Evolutionary conservation across 2,797 vertebrate species (phyloP).

Genomic region (Esox lucius): DNA sequence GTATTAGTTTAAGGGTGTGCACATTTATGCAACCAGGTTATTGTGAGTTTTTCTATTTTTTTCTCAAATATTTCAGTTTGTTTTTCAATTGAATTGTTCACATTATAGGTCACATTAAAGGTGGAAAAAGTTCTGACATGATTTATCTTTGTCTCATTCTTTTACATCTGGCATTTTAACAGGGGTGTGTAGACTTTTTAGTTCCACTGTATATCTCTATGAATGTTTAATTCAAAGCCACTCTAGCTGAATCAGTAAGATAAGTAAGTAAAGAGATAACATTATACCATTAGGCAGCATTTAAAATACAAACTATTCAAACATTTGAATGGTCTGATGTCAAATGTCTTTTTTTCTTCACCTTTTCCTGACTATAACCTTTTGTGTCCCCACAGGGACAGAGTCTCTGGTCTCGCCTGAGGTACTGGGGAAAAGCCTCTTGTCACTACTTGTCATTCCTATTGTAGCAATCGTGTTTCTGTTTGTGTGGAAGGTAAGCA

Average conservation of each 20-base stretch:
- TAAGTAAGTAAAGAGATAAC: not conserved
- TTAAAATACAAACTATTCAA: not conserved
- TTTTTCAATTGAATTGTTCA: too few species aligned
- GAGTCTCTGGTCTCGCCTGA: conserved; percentile 42
- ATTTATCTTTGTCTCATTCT: too few species aligned
- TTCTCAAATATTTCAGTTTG: too few species aligned
- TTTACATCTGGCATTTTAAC: too few species aligned
- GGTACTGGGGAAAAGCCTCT: conserved; percentile 71
- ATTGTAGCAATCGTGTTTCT: conserved; percentile 69
- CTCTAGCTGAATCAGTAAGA: not conserved
- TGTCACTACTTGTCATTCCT: conserved; percentile 74
- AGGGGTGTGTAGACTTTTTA: too few species aligned
- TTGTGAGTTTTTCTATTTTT: too few species aligned
- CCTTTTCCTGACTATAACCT: not conserved
- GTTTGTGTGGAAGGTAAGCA: conserved; percentile 77
- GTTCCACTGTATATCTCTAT: too few species aligned
- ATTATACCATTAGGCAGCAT: not conserved
- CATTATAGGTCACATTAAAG: too few species aligned
- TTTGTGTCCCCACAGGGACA: conserved; percentile 26
- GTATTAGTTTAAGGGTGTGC: too few species aligned
- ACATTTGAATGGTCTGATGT: not conserved
- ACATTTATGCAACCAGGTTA: too few species aligned
- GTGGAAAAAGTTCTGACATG: too few species aligned
- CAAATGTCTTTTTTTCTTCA: not conserved
- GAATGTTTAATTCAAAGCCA: not conserved